These are phyloP conservation scores for Nemopilema nomurai DNA, from an alignment of 30 jellyfish, hydroid and myxozoan genomes.

Conservation along the genomic window DNA sequence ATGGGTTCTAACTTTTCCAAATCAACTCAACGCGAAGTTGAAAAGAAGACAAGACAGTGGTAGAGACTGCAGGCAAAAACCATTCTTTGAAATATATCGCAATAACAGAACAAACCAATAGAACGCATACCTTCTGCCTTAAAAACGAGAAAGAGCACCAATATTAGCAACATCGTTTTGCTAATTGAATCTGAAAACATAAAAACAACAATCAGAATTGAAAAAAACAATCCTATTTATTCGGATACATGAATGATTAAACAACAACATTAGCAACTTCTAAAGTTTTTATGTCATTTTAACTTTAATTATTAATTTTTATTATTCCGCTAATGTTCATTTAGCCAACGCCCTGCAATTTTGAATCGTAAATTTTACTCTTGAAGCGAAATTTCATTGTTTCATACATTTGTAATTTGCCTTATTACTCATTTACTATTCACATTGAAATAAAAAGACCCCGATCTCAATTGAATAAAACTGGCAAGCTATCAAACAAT, in stretches of 20 bases:
- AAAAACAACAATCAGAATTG: neutral
- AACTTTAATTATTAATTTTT: too few relatives aligned
- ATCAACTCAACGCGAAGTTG: too few relatives aligned
- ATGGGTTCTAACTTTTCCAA: too few relatives aligned
- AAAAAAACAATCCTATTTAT: neutral
- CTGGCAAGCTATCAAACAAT: too few relatives aligned
- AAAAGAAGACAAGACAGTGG: too few relatives aligned
- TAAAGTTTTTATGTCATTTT: neutral
- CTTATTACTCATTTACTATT: too few relatives aligned
- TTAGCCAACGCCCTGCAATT: conserved; percentile 17
- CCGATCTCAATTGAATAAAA: too few relatives aligned
- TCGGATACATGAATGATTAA: neutral
- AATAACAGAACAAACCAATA: neutral
- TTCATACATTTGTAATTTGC: neutral
- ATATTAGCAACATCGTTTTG: neutral
- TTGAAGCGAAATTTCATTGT: neutral
- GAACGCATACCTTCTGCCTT: neutral
- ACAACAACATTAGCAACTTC: too few relatives aligned
- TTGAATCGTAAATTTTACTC: neutral
- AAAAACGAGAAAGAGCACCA: neutral
- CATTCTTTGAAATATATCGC: too few relatives aligned
- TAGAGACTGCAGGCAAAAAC: too few relatives aligned
- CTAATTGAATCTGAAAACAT: neutral
- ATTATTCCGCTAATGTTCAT: neutral
- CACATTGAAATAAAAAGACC: too few relatives aligned